Base-by-base conservation (phyloP, 2,113 vertebrate genomes). In the Daphoenositta chrysoptera region DNA sequence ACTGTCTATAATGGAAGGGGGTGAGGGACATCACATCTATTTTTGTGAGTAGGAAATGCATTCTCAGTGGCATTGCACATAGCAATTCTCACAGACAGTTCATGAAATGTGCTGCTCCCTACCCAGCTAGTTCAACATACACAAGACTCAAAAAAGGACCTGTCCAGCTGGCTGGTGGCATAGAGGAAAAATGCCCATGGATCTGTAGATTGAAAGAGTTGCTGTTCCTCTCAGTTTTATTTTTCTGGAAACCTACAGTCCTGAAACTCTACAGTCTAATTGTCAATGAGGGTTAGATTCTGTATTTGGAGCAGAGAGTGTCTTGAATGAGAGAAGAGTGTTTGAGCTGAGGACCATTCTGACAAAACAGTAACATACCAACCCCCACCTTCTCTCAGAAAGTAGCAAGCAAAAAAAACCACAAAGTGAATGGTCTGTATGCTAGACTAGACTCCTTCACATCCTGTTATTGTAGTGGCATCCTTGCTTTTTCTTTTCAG, bases 291-390 rank as follows among this genome's bases (percentile, higher is more conserved):
- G 23, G 39, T 45, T 45, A 56, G 54, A 28, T 6, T 56, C 40
- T 0, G 0, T 39, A 13, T 47, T 83, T 80, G 39, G 13, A 53
- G 18, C 15, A 16, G 37, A 19, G 37, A 11, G 6, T 5, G 1
- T 44, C 42, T 44, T 66, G 26, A 37, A 53, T 2, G 1, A 35
- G 5, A 60, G 50, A 85, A 73, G 14, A 21, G 33, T 18, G 4
- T 27, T 73, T 18, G 30, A 60, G 47, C 42, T 51, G 24, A 44
- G 27, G 45, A 47, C 4, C 30, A 51, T n/a, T 42, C 61, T 56
- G 42, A 70, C 13, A 56, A 19, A 39, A 9, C 10, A 47, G 39
- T 47, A 42, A 48, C 53, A 28, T 28, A 58, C 5, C 2, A 5
- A 37, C 26, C 17, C 31, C 28, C 21, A 30, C 7, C 37, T 60